Conservation (phyloP, 2,113 vertebrate genomes). For the Cyprinodon variegatus region DNA sequence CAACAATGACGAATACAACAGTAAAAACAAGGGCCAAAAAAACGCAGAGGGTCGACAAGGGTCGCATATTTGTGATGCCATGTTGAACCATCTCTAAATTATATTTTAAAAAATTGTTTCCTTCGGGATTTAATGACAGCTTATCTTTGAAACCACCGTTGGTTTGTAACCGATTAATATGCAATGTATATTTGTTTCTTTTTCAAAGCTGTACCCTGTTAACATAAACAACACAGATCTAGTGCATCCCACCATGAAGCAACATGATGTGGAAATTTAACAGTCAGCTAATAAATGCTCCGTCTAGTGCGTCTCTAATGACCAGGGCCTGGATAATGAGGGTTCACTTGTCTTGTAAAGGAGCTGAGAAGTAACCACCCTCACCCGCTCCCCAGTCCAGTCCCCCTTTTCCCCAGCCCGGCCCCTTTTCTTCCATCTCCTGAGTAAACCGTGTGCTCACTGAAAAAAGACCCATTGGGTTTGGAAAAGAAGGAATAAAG, state of each 20-base stretch:
- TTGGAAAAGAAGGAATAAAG: constrained; percentile 87
- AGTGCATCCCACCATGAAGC: constrained; percentile 21
- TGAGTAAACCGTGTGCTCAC: constrained; percentile 79
- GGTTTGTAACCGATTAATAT: too few relatives aligned
- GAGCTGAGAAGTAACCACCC: constrained; percentile 76
- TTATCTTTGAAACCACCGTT: too few relatives aligned
- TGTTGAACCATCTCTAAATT: too few relatives aligned
- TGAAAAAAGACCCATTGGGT: constrained; percentile 79
- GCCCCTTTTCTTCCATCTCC: constrained; percentile 80
- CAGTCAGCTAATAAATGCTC: constrained; percentile 71
- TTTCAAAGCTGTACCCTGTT: constrained; percentile 31
- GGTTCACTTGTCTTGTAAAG: constrained; percentile 80
- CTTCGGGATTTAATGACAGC: neutral
- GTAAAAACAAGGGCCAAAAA: too few relatives aligned
- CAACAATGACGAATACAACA: too few relatives aligned
- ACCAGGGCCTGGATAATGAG: constrained; percentile 78
- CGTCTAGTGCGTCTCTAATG: constrained; percentile 72
- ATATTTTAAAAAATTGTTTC: neutral
- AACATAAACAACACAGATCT: constrained; percentile 12
- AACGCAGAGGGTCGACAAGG: too few relatives aligned
- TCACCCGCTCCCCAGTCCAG: constrained; percentile 50
- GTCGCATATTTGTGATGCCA: too few relatives aligned
- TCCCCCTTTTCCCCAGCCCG: constrained; percentile 52
- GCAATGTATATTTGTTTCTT: constrained; percentile 11
- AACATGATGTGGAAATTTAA: constrained; percentile 56